Conservation (phyloP, 2,797 vertebrate species). For the Malacoctenus gilli region DNA sequence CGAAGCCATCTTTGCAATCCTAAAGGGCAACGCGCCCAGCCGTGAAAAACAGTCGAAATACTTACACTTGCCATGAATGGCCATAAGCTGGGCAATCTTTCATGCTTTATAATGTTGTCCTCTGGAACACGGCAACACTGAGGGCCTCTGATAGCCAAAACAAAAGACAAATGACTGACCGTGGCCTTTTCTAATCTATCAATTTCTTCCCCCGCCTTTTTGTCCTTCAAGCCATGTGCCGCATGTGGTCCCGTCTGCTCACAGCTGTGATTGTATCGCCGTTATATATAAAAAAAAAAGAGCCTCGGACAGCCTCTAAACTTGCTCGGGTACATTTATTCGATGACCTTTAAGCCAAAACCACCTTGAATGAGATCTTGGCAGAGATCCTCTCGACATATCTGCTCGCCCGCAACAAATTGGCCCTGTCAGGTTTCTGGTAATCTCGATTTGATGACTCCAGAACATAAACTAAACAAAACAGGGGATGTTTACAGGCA, state of each 20-base stretch:
- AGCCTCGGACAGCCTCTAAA: conserved; percentile 55
- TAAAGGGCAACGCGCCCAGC: conserved; percentile 77
- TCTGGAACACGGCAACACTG: conserved; percentile 52
- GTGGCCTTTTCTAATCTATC: conserved; percentile 78
- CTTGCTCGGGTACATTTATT: conserved; percentile 60
- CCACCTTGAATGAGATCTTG: conserved; percentile 53
- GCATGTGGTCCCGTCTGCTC: conserved; percentile 30
- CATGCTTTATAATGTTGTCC: conserved; percentile 75
- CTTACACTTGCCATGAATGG: conserved; percentile 78
- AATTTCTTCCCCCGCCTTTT: conserved; percentile 67
- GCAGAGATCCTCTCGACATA: conserved; percentile 44
- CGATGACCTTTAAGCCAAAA: conserved; percentile 70
- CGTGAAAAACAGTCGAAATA: conserved; percentile 78
- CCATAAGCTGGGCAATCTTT: conserved; percentile 75
- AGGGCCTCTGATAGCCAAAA: conserved; percentile 72
- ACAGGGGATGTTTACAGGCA: conserved; percentile 35
- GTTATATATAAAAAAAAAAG: conserved; percentile 33
- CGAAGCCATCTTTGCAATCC: conserved; percentile 57
- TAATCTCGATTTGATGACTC: conserved; percentile 40
- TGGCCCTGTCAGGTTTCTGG: conserved; percentile 33
- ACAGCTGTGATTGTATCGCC: conserved; percentile 50
- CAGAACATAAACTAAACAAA: conserved; percentile 3
- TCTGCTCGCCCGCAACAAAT: conserved; percentile 30
- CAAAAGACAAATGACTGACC: conserved; percentile 75
- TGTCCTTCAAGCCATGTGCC: conserved; percentile 70